Percentiles rank a stretch among this genome's conserved stretches.
phyloP scores from a whole-genome alignment of 2,797 vertebrate species.

The Sternarchorhynchus goeldii region DNA sequence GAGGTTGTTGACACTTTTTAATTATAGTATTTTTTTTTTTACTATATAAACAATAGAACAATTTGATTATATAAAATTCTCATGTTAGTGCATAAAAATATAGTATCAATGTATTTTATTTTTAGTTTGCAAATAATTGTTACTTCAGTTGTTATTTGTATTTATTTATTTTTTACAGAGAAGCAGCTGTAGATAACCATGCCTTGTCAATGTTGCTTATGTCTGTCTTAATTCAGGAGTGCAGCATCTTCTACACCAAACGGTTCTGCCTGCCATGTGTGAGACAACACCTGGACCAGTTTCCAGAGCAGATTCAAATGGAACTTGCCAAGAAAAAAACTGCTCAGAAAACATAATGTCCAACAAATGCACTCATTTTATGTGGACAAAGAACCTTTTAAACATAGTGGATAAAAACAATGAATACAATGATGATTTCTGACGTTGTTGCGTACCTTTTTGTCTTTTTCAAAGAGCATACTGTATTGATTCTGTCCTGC shows the following conservation, averaged over 20 bases:
- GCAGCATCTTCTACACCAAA: slow-evolving; percentile 89
- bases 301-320: slow-evolving; percentile 82
- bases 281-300: slow-evolving; percentile 79
- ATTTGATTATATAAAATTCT: no score
- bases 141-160: no score
- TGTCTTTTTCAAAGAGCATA: neutral
- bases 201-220: neutral
- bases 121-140: neutral
- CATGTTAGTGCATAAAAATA: no score
- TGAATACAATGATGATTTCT: neutral
- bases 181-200: neutral
- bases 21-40: neutral
- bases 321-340: slow-evolving; percentile 80
- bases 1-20: no score
- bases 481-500: neutral
- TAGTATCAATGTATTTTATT: neutral
- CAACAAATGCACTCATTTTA: slow-evolving; percentile 39
- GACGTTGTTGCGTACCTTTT: neutral
- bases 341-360: slow-evolving; percentile 57
- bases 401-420: neutral
- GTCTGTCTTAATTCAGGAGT: slow-evolving; percentile 75
- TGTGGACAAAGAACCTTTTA: neutral
- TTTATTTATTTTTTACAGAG: no score
- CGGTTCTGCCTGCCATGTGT: slow-evolving; percentile 86
- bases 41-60: neutral